These are phyloP conservation scores for Drosophila putrida DNA, from an alignment of 2,888 invertebrate genomes.

Conservation along the genomic window DNA sequence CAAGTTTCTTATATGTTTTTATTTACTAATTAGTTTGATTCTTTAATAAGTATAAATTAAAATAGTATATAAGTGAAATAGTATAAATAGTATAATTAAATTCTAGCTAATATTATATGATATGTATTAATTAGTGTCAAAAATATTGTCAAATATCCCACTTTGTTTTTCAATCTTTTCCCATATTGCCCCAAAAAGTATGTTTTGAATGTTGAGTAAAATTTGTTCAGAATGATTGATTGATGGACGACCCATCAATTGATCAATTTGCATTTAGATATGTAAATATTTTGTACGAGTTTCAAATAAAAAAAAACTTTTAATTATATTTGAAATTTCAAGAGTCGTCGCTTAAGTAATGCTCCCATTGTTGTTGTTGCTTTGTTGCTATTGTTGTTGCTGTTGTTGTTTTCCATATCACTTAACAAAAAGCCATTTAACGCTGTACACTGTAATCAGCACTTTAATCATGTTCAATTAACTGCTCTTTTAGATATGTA, in stretches of 20 bases:
- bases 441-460: constrained; percentile 33
- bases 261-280: not conserved
- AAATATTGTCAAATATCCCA: no score
- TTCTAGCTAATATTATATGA: no score
- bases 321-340: constrained; percentile 7
- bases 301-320: not conserved
- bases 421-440: constrained; percentile 35
- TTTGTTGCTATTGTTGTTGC: constrained; percentile 1
- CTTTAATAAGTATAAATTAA: no score
- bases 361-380: not conserved
- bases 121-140: no score
- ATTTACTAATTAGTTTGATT: no score
- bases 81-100: no score
- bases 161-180: not conserved
- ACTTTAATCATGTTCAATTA: constrained; percentile 65
- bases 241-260: no score
- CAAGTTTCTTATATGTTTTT: no score
- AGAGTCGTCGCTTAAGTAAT: constrained; percentile 17
- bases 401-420: constrained; percentile 29
- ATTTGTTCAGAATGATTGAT: no score
- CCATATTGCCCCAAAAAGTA: not conserved
- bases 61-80: no score
- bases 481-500: constrained; percentile 61
- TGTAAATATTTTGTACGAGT: not conserved
- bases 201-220: not conserved